Evolutionary conservation across 1,140 invertebrate genomes (phyloP), one percentile per base, ranked within the genome.

Genomic region (Chionoecetes opilio): DNA sequence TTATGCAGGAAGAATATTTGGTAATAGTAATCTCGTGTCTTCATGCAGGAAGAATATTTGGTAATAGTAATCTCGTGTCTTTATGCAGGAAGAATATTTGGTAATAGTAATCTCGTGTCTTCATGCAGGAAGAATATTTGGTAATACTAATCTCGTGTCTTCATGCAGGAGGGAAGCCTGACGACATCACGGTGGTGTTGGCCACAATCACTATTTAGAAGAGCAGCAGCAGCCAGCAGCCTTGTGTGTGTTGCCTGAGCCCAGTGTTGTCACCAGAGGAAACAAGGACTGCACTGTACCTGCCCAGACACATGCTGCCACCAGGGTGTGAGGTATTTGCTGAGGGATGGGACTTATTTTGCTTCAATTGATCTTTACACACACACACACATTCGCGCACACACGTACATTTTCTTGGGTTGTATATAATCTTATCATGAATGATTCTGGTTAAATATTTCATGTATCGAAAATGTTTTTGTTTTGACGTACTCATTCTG

Each of bases 161-260:
- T 34, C 35, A 17, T 82, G 29, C 84, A 95, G 94, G 94, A 88
- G 94, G 94, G n/a, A 95, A 95, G 75, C 94, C 94, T 63, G 94
- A 95, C 34, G 94, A 95, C 35, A 95, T 95, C 91, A 95, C 94
- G 31, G 94, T 95, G 53, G 94, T 95, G 38, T 88, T 95, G 91
- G 94, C 94, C 29, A 95, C 94, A 31, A 95, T 95, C 53, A 95
- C 94, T 32, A 84, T 95, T 63, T 95, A 91, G 85, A 87, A 82
- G 31, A 90, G 34, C 46, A 86, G 32, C 31, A 82, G 38, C 82
- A 87, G n/a, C 63, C 93, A 94, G 41, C 93, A 94, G 88, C 93
- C 46, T 35, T 38, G 53, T 38, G 37, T 34, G 34, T 87, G 34
- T 29, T 75, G n/a, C 35, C 63, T 88, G 82, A 34, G 53, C 88